phyloP scores from a whole-genome alignment of 2,797 vertebrate species.

The Varecia variegata region DNA sequence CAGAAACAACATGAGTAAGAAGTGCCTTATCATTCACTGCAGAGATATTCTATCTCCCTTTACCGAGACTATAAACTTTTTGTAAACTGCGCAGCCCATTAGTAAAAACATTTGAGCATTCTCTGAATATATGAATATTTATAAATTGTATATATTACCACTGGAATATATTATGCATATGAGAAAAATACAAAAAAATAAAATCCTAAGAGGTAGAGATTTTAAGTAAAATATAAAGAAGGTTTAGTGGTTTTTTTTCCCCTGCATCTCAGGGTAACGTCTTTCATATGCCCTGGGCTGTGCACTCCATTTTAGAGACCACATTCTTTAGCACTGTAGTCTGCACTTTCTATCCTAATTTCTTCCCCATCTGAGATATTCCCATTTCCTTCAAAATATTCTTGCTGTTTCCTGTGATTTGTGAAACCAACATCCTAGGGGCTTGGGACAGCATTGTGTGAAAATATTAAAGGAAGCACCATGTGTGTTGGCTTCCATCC shows the following conservation, averaged over 20 bases:
- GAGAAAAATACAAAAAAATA: constrained; percentile 20
- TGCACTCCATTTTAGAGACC: not conserved
- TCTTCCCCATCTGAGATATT: not conserved
- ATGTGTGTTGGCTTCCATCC: not conserved
- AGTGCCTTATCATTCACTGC: not conserved
- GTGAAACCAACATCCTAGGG: not conserved
- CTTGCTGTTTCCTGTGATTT: constrained; percentile 39
- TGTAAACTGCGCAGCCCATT: not conserved
- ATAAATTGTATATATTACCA: not conserved
- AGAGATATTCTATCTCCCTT: not conserved
- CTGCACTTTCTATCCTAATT: not conserved
- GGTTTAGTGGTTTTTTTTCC: no score
- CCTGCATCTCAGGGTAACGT: not conserved
- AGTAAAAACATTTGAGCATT: not conserved
- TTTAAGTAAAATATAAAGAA: not conserved
- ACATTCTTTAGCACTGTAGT: fast-evolving
- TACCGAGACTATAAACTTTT: not conserved
- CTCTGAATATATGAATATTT: not conserved
- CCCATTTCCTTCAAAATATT: constrained; percentile 28
- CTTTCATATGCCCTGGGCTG: not conserved
- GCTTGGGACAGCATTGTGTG: constrained; percentile 7
- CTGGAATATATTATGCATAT: not conserved
- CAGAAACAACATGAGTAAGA: not conserved
- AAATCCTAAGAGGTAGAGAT: not conserved
- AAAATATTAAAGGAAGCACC: constrained; percentile 10